Evolutionary conservation across 2,113 vertebrate species (phyloP).

Genomic region (Corvus moneduloides): DNA sequence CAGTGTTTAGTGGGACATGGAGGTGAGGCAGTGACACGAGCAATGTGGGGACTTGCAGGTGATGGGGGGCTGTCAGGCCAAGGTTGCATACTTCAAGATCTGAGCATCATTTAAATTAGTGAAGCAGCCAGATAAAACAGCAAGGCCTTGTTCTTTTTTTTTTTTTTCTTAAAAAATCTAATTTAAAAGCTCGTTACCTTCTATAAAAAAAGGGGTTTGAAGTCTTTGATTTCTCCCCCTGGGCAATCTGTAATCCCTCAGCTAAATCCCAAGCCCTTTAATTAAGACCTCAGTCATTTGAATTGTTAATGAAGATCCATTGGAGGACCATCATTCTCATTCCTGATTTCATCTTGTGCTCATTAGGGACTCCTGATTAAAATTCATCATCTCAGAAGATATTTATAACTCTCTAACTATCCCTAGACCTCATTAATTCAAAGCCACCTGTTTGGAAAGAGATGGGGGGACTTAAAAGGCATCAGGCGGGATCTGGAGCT

Average conservation of each 20-base stretch:
- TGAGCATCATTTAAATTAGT: neutral
- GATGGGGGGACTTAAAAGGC: neutral
- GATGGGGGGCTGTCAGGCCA: neutral
- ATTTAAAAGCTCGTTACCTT: neutral
- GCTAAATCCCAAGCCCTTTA: conserved; percentile 28
- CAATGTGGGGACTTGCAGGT: neutral
- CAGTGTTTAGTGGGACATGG: accelerated
- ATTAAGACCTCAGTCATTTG: conserved; percentile 57
- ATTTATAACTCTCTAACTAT: conserved; percentile 42
- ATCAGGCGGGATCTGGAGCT: neutral
- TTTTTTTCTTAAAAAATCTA: neutral
- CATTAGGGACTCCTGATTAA: conserved; percentile 41
- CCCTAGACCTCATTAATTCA: conserved; percentile 20
- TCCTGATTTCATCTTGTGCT: conserved; percentile 50
- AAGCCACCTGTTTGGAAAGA: conserved; percentile 21
- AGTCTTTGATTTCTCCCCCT: conserved; percentile 38
- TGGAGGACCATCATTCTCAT: conserved; percentile 29
- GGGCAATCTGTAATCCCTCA: conserved; percentile 50
- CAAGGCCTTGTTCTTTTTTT: neutral
- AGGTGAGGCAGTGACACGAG: neutral
- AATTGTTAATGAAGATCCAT: conserved; percentile 61
- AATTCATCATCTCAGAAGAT: conserved; percentile 53
- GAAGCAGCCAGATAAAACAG: neutral
- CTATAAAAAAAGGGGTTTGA: neutral
- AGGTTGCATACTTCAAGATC: neutral